Base-by-base conservation (phyloP, 2,888 invertebrate genomes). In the Ephialtes manifestator region DNA sequence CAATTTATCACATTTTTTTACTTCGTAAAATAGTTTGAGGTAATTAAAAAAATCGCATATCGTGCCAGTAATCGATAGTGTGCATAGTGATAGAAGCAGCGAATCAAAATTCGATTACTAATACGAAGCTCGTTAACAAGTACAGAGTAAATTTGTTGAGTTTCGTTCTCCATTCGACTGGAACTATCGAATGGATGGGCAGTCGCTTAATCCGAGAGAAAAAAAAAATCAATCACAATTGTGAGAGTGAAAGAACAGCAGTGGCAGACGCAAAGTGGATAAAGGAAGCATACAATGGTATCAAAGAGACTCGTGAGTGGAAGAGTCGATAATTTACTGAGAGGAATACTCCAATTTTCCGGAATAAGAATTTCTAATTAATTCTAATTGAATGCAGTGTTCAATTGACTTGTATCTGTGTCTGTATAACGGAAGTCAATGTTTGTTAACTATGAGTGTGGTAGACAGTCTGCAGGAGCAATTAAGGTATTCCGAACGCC, bases 351-450 rank as follows among this genome's bases (percentile, higher is more conserved):
- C 31, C 46, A 63, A 70, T 78, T 78, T 67, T 65, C 18, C 39
- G 35, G 20, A 18, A 20, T 53, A 10, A 11, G 20, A 18, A 68
- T 68, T 55, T 63, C 70, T 70, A 58, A 77, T 78, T 79, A 79
- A 71, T 79, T 71, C 60, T 53, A 72, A 79, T 79, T 65, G 71
- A 79, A 72, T 55, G 48, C 51, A 63, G 79, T 63, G 65, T 71
- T 63, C 63, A 39, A 72, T 79, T 51, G 39, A 79, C 60, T 70
- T 51, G 35, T 15, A 18, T 70, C 46, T 70, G 13, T 18, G 7
- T 67, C 43, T 67, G 15, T 67, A 5, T 43, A 24, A 10, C 51
- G 18, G 70, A 53, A 63, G 67, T 55, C n/a, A 55, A 60, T 31
- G 46, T 78, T 58, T 78, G 20, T 43, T 15, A 51, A 20, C n/a